Base-by-base conservation (phyloP, 2,888 invertebrate genomes). In the Merodon equestris region DNA sequence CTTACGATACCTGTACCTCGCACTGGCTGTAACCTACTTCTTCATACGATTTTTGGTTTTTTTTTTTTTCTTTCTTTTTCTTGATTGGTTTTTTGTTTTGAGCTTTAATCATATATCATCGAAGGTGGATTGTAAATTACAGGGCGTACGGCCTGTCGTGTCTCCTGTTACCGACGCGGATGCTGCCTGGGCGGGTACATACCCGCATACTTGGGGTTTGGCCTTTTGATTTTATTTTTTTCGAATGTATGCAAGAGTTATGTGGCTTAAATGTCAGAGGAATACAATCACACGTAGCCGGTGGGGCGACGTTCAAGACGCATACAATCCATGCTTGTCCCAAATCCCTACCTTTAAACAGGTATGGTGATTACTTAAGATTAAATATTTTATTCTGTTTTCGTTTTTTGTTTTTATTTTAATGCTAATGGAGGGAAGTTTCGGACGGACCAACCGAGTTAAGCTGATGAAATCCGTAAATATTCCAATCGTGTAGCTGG, bases 321-420 rank as follows among this genome's bases (percentile, higher is more conserved):
- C 27, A 27, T 27, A 4, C 27, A 27, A 27, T 27, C 7, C 27
- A 42, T 38, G 42, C 44, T 77, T 77, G 73, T 73, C 48, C 61
- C 61, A 70, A 61, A 61, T 38, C 27, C 50, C 36, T 51, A 56
- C 47, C 27, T 27, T 67, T 36, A 58, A 77, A 73, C 73, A 57
- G 63, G 77, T 73, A 61, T 58, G 56, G 56, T 61, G 63, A 67
- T 77, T 77, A 73, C 73, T 77, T 73, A 77, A 77, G 71, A 58
- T 3, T n/a, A 9, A 36, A 36, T n/a, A n/a, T n/a, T n/a, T 27
- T 27, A 27, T 57, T 56, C 19, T 36, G 14, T 51, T n/a, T 56
- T n/a, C n/a, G n/a, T n/a, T 15, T 38, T 19, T 68, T 53, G 10
- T 40, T 48, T 51, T 61, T 36, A 9, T n/a, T 53, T 34, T 56